Conservation (phyloP, 2,888 invertebrate species). For the Aproaerema taeniolella region DNA sequence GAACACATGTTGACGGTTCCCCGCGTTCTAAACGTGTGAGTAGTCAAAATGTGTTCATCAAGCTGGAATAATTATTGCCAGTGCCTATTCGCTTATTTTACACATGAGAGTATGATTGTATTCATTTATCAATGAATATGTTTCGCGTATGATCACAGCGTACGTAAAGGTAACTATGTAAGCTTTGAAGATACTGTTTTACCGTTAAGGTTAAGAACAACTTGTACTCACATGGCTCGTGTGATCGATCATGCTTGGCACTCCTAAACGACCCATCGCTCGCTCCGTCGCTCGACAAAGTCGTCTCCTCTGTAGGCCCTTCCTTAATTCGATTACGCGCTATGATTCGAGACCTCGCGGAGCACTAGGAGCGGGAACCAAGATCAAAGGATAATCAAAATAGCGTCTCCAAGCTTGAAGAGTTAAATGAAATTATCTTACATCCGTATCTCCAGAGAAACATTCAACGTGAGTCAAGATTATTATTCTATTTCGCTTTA, state of each 20-base stretch:
- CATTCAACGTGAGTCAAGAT: too few relatives aligned
- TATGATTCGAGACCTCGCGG: constrained; percentile 37
- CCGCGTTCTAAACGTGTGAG: background rate
- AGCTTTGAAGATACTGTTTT: constrained; percentile 29
- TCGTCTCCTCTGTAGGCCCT: constrained; percentile 14
- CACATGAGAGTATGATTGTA: too few relatives aligned
- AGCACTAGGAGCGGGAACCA: constrained; percentile 38
- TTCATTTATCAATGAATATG: too few relatives aligned
- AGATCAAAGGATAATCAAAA: constrained; percentile 54
- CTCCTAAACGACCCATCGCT: constrained; percentile 36
- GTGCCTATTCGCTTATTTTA: too few relatives aligned
- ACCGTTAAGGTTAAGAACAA: constrained; percentile 24
- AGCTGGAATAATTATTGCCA: constrained; percentile 2
- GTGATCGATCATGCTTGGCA: constrained; percentile 40
- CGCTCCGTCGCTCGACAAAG: constrained; percentile 37
- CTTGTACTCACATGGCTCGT: constrained; percentile 24
- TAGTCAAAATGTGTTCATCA: constrained; percentile 3
- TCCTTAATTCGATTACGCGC: constrained; percentile 43
- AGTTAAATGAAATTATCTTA: constrained; percentile 46
- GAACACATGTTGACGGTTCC: constrained; percentile 31
- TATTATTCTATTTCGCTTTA: background rate
- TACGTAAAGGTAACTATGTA: too few relatives aligned
- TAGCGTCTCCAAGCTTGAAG: constrained; percentile 37
- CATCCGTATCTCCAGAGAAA: too few relatives aligned
- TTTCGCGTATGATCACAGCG: background rate